Base-by-base conservation (phyloP, 2,888 invertebrate genomes). In the Thereva nobilitata region DNA sequence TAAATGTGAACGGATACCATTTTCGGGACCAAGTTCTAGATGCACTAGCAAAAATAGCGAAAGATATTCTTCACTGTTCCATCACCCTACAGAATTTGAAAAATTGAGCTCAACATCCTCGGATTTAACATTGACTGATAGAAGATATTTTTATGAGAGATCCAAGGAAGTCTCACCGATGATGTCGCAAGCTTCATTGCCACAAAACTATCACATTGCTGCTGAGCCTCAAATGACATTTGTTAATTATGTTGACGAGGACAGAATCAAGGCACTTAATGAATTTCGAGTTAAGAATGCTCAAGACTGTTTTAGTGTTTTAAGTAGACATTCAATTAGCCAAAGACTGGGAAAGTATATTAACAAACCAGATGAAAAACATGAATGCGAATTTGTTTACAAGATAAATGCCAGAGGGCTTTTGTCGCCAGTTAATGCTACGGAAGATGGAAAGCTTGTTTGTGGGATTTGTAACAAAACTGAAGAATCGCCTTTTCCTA, bases 1-100 rank as follows among this genome's bases (percentile, higher is more conserved):
- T 9, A 45, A 44, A 9, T 8, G 41, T 35, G 56, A 56, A 9
- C 4, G 55, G 12, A 49, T 49, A 10, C 55, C 40, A 4, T 56
- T 38, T n/a, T 64, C 64, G 4, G 64, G 64, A 4, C 64, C 56
- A n/a, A 65, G 35, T 50, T 65, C 65, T 5, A 49, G 49, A 10
- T 54, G 53, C 34, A 38, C 44, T 2, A 54, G 47, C 38, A 49
- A 53, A 37, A 12, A 4, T 5, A 65, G 49, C 5, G 6, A 4
- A 9, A 4, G 44, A 10, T 49, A 37, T 49, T n/a, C 37, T 6
- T 37, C 56, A 8, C 34, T 23, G 2, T 23, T 23, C 23, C 23
- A 23, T 23, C 23, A 23, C 23, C 23, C 23, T 40, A 37, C 2
- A 6, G 41, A 61, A 6, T 61, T 61, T 40, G 61, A 61, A 34